Evolutionary conservation across 2,113 vertebrate genomes (phyloP).

Genomic region (Oreochromis spilurus): DNA sequence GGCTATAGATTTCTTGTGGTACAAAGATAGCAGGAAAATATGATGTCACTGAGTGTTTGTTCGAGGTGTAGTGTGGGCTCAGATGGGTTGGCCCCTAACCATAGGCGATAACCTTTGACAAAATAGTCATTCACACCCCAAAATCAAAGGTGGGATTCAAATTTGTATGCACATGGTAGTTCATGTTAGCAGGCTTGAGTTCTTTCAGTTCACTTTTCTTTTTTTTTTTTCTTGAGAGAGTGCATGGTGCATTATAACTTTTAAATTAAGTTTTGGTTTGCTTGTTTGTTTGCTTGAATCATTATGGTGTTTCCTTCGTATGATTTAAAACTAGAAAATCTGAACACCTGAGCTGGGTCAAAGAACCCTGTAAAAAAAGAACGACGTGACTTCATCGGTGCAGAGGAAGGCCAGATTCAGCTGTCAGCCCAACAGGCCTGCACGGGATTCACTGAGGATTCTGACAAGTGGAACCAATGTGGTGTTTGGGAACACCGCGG

Average conservation of each 20-base stretch:
- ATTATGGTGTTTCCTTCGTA: background rate
- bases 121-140: conserved; percentile 13
- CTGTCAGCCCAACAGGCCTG: background rate
- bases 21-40: conserved; percentile 30
- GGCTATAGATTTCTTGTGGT: conserved; percentile 12
- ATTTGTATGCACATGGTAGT: background rate
- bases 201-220: background rate
- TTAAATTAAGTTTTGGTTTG: background rate
- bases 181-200: background rate
- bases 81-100: conserved; percentile 35
- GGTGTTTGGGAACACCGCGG: background rate
- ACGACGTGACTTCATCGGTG: background rate
- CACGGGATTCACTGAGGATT: background rate
- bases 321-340: background rate
- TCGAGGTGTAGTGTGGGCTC: conserved; percentile 17
- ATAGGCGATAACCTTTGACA: conserved; percentile 49
- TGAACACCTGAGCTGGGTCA: background rate
- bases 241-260: background rate
- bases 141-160: background rate
- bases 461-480: background rate
- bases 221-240: background rate
- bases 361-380: background rate
- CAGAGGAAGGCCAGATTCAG: rapidly evolving
- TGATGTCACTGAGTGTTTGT: conserved; percentile 43
- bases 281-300: background rate